These are phyloP conservation scores for Candoia aspera DNA, from an alignment of 2,113 vertebrate genomes.

Conservation along the genomic window DNA sequence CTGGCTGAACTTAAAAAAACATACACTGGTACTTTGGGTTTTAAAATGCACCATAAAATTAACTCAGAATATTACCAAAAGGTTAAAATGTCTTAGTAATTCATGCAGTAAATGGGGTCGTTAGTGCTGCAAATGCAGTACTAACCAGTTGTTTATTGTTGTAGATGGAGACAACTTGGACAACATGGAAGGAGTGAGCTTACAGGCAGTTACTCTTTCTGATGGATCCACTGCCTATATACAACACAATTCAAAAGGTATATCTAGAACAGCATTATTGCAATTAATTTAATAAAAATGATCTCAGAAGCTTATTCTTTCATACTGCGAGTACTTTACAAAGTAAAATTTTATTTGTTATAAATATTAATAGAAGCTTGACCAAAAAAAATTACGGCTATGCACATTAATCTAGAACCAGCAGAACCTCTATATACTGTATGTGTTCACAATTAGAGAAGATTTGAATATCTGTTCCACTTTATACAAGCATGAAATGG, in stretches of 20 bases:
- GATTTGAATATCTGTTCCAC: neutral
- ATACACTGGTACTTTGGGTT: neutral
- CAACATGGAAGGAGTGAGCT: constrained; percentile 94
- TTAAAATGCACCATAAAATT: neutral
- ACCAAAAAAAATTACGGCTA: neutral
- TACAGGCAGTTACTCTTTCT: constrained; percentile 94
- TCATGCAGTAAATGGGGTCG: neutral
- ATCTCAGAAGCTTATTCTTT: neutral
- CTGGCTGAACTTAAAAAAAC: neutral
- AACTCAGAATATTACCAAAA: neutral
- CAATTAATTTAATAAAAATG: neutral
- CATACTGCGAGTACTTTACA: neutral
- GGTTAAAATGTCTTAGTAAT: neutral
- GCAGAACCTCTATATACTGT: neutral
- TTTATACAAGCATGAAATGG: neutral
- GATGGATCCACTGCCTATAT: constrained; percentile 98
- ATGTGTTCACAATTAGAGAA: neutral
- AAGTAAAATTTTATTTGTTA: neutral
- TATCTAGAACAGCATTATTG: constrained; percentile 1
- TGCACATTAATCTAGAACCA: neutral
- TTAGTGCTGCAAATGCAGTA: neutral
- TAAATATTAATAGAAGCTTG: neutral
- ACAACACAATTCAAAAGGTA: constrained; percentile 94
- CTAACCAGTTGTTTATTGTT: constrained; percentile 15
- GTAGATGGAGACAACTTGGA: constrained; percentile 95